Evolutionary conservation across 2,113 vertebrate species (phyloP), one percentile per base, ranked within the genome.

Genomic region (Ceyx margarethae): DNA sequence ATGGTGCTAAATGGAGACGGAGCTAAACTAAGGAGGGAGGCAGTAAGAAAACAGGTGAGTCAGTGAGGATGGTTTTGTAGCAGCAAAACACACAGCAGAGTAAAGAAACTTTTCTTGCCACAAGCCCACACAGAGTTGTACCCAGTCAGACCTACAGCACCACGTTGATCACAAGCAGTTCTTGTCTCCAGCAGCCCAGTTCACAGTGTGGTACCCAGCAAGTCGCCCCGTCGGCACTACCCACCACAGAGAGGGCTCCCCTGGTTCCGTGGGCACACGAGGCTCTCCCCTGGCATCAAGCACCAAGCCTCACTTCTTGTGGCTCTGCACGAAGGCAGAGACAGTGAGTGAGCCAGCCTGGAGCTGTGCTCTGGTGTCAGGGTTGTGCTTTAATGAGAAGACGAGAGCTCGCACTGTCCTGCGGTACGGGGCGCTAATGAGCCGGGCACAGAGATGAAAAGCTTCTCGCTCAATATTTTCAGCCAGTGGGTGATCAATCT

Each of bases 401-500:
- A 99, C 98, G 85, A 99, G 97, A 13, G 99, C 97, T 89, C 99
- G 97, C 74, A 99, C 95, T 5, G 97, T 99, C 93, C 98, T 97
- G 94, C 99, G 97, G 87, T 99, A 99, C 0, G 98, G 97, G 9
- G 96, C 82, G n/a, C 97, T 99, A 96, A 99, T 96, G 92, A 99
- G 97, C 85, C 98, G 98, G 65, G 98, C 98, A 89, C 98, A 98
- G 96, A 98, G 98, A 96, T 99, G 98, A 97, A 99, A 99, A 79
- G 98, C 98, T 96, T 99, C 99, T 93, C 97, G 98, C 96, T 99
- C 99, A 15, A 99, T 98, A 97, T 98, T 99, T 97, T 99, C 99
- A 89, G 98, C 98, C 80, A 99, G 98, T 72, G 98, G 98, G 95
- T 98, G 98, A 96, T 98, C 98, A 94, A 97, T 97, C 99, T 99